phyloP scores from a whole-genome alignment of 1,140 invertebrate species.

The Drosophila insularis region DNA sequence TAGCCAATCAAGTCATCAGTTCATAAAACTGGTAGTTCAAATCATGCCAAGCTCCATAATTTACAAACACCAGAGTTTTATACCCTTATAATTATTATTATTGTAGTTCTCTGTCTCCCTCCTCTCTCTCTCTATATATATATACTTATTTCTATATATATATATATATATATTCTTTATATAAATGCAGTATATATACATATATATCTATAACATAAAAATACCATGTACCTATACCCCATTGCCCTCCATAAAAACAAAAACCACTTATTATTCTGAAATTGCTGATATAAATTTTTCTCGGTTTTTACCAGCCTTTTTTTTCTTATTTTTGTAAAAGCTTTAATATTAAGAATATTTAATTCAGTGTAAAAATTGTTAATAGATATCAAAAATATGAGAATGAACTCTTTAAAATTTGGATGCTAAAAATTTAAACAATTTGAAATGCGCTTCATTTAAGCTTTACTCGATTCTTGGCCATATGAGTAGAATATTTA shows the following conservation, averaged over 20 bases:
- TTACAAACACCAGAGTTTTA: background rate
- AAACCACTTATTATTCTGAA: background rate
- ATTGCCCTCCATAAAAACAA: background rate
- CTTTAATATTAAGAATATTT: too few relatives aligned
- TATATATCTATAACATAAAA: background rate
- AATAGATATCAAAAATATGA: too few relatives aligned
- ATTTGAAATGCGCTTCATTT: too few relatives aligned
- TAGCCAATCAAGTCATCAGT: background rate
- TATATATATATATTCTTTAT: background rate
- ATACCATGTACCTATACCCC: background rate
- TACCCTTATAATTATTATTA: background rate
- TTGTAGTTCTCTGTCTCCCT: background rate
- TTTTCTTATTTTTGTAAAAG: too few relatives aligned
- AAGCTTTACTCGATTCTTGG: too few relatives aligned
- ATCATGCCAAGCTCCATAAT: background rate
- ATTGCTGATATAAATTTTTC: conserved; percentile 9
- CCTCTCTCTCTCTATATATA: background rate
- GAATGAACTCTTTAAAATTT: too few relatives aligned
- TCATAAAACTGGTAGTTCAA: background rate
- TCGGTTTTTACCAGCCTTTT: too few relatives aligned
- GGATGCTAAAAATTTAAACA: too few relatives aligned
- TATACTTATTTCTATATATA: conserved; percentile 17
- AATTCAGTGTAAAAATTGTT: too few relatives aligned
- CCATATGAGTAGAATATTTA: background rate
- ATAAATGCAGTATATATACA: background rate